Percentiles rank a stretch among this genome's conserved stretches.
These are phyloP conservation scores for Tympanoctomys barrerae DNA, from an alignment of 2,797 vertebrate genomes.

Conservation along the genomic window DNA sequence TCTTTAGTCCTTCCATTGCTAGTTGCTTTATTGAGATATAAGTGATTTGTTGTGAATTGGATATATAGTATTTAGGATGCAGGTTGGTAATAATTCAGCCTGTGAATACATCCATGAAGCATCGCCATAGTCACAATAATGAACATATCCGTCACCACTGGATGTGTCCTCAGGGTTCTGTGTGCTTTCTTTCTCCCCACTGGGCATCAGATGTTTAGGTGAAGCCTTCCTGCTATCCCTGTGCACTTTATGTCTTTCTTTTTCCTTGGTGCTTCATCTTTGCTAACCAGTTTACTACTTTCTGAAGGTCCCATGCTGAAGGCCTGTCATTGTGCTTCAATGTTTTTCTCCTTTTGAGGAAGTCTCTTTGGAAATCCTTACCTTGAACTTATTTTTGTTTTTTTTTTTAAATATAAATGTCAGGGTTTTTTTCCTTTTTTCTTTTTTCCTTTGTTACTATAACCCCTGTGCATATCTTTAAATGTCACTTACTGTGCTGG, in stretches of 20 bases:
- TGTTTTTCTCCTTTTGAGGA: not conserved
- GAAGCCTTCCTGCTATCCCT: not conserved
- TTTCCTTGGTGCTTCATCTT: not conserved
- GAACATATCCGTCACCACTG: not conserved
- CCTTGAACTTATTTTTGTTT: not conserved
- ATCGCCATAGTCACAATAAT: not conserved
- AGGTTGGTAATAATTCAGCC: not conserved
- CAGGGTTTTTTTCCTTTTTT: not conserved
- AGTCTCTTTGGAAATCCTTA: not conserved
- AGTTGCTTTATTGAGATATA: not conserved
- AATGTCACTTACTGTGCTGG: not conserved
- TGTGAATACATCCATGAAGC: not conserved
- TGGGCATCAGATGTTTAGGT: not conserved
- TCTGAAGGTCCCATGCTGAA: not conserved
- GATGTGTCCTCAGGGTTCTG: not conserved
- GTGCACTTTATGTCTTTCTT: not conserved
- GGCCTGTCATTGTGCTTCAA: not conserved
- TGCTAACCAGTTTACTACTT: not conserved
- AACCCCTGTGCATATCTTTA: not conserved
- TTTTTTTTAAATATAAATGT: not conserved
- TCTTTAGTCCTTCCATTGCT: not conserved
- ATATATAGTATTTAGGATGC: not conserved
- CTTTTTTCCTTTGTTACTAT: not conserved
- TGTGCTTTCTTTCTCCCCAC: not conserved
- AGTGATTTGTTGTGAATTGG: not conserved